These are phyloP conservation scores for Latheticus oryzae DNA, from an alignment of 2,888 invertebrate species.

Conservation along the genomic window DNA sequence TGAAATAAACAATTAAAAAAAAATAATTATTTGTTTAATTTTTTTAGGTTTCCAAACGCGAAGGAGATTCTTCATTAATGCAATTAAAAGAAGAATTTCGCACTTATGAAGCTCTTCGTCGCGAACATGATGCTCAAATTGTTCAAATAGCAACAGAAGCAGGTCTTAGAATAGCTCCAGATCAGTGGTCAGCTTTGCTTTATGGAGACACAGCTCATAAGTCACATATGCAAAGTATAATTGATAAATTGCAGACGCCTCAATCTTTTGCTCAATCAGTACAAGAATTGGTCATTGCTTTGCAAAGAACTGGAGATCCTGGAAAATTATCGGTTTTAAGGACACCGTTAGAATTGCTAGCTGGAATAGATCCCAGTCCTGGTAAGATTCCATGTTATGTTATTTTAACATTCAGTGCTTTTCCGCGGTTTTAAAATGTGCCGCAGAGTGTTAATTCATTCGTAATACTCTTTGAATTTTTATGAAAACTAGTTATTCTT, in stretches of 20 bases:
- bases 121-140: slow-evolving; percentile 98
- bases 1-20: background rate
- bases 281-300: slow-evolving; percentile 89
- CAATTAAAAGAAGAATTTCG: slow-evolving; percentile 97
- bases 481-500: too few species aligned
- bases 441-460: slow-evolving; percentile 2
- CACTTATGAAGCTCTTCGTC: slow-evolving; percentile 89
- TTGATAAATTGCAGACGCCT: slow-evolving; percentile 92
- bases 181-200: slow-evolving; percentile 96
- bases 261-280: slow-evolving; percentile 92
- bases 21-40: too few species aligned
- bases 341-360: slow-evolving; percentile 84
- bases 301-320: slow-evolving; percentile 91
- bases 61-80: slow-evolving; percentile 97
- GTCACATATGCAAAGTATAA: slow-evolving; percentile 96
- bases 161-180: slow-evolving; percentile 95
- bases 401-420: slow-evolving; percentile 3
- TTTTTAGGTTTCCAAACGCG: slow-evolving; percentile 59
- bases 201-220: slow-evolving; percentile 97
- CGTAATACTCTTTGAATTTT: background rate
- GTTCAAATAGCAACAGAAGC: slow-evolving; percentile 98
- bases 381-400: slow-evolving; percentile 65
- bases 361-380: slow-evolving; percentile 87
- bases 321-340: slow-evolving; percentile 82
- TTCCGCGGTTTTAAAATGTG: slow-evolving; percentile 8